Base-by-base conservation (phyloP, 2,888 invertebrate genomes). In the Leptura quadrifasciata region DNA sequence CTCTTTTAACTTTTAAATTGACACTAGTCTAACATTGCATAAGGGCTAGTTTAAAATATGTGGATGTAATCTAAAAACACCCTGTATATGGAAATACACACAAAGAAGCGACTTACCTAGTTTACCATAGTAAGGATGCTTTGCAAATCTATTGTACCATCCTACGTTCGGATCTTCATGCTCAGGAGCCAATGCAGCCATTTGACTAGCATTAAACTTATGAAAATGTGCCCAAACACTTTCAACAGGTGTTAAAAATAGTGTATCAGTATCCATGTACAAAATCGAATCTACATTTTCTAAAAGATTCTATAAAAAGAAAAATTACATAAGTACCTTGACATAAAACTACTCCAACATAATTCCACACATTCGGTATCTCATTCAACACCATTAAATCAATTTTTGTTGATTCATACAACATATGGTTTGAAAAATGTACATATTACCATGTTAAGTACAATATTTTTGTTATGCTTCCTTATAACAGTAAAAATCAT, bases 131-230 rank as follows among this genome's bases (percentile, higher is more conserved):
- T 94, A 98, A 0, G 98, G 98, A 91, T 98, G 98, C 81, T 95
- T 94, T 0, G 98, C 98, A 91, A 98, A 98, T 81, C 98, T 91
- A 85, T 97, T 97, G 88, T 98, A 98, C 98, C 98, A 98, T 12
- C 97, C 97, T 61, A 95, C 94, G 87, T 95, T 95, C n/a, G 94
- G 94, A 87, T 97, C 96, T 87, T 98, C 98, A 88, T 96, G 95
- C 89, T 98, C 98, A 0, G 96, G 93, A 17, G 96, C 92, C 84
- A 98, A 90, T 0, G 95, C 98, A 21, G 97, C 96, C 86, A 98
- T 92, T 87, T 98, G 98, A 54, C 93, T 93, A 18, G 91, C 90
- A 89, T 97, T 97, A 91, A 98, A 97, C 78, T 91, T 90, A 17
- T 90, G 88, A 86, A 98, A 98, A 87, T 93, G 92, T n/a, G 91